Evolutionary conservation across 1,140 invertebrate species (phyloP), one percentile per base, ranked within the genome.

Genomic region (Bombus waltoni): DNA sequence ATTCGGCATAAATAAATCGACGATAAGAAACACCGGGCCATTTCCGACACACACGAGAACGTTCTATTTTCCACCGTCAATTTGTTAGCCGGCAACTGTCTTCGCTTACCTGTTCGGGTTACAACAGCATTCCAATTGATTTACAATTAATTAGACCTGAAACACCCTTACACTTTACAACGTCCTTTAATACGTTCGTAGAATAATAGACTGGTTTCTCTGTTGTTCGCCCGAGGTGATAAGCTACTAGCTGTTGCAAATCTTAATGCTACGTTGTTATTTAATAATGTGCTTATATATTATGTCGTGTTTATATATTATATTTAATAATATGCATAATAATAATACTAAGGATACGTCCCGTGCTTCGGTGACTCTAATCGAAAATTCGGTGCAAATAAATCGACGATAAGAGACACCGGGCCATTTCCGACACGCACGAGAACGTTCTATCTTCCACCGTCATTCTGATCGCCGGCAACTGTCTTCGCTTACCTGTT

Each of bases 131-230:
- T 38, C 78, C 74, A 42, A 86, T 59, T 86, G 78, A 85, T 79
- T 87, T 89, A 88, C 68, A 85, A 75, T 91, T 87, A 90, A 80
- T 90, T 90, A 88, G 87, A 89, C 84, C 82, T 84, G 83, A 87
- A 76, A 80, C 72, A 18, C 66, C 47, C 42, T 83, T 70, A 70
- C 68, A 47, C 44, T 66, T 88, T 81, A 68, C 35, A 73, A 42
- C 35, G 72, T 40, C 74, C 13, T 78, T 82, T 18, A 38, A 72
- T 3, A 74, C 68, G 42, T 83, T 62, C 57, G 66, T 82, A 80
- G 83, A 86, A 87, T 77, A 40, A 83, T 88, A 90, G 87, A 85
- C 85, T 89, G 57, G 68, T 65, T 70, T 25, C 32, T 68, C 42
- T 22, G 15, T 75, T 68, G 42, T 76, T 76, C 44, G 28, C n/a